Conservation (phyloP, 2,797 vertebrate genomes). For the Gorsachius magnificus region DNA sequence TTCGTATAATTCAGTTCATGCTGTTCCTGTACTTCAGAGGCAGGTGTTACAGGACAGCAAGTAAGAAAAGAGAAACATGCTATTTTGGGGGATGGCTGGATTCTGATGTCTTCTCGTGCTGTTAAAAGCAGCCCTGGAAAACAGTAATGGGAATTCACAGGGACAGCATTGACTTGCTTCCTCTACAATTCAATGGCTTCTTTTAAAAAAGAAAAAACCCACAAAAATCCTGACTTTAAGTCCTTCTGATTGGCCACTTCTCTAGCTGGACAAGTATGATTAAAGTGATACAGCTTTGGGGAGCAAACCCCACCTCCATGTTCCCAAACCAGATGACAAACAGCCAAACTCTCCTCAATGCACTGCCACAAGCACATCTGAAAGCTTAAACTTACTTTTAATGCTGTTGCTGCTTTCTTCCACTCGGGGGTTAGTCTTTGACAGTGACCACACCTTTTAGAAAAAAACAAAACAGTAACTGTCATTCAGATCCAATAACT, state of each 20-base stretch:
- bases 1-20: neutral
- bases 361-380: neutral
- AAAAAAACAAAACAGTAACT: neutral
- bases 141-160: neutral
- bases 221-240: neutral
- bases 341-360: neutral
- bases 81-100: neutral
- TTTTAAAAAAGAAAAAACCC: neutral
- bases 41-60: neutral
- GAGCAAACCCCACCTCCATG: neutral
- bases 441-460: constrained; percentile 94
- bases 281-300: neutral
- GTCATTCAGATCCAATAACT: neutral
- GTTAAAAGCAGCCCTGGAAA: neutral
- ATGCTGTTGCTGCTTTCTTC: constrained; percentile 93
- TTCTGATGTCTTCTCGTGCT: neutral
- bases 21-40: neutral
- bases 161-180: neutral
- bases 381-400: constrained; percentile 85
- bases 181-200: neutral
- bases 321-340: neutral
- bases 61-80: neutral
- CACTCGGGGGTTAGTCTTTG: constrained; percentile 89
- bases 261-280: neutral
- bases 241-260: neutral